Conservation (phyloP, 2,797 vertebrate genomes). For the Xenopus petersii region DNA sequence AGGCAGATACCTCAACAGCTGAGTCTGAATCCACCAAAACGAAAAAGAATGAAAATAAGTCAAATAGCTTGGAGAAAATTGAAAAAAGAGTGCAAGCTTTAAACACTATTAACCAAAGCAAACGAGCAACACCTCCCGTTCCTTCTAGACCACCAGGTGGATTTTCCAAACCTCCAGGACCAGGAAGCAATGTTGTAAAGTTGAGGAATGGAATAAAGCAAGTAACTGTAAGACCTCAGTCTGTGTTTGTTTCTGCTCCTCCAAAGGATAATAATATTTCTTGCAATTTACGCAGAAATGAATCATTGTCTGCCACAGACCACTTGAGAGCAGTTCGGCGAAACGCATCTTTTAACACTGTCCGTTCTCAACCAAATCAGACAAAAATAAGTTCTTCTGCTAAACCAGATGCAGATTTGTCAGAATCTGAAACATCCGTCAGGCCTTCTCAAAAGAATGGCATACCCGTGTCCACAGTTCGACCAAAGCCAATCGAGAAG, state of each 20-base stretch:
- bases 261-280: slow-evolving; percentile 85
- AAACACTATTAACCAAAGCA: slow-evolving; percentile 86
- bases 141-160: slow-evolving; percentile 93
- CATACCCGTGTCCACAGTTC: slow-evolving; percentile 88
- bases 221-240: slow-evolving; percentile 89
- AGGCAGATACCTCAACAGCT: slow-evolving; percentile 54
- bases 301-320: slow-evolving; percentile 85
- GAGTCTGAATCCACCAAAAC: slow-evolving; percentile 68
- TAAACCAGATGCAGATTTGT: slow-evolving; percentile 65
- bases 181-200: slow-evolving; percentile 74
- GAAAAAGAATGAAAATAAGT: slow-evolving; percentile 79
- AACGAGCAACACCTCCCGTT: slow-evolving; percentile 84
- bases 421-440: slow-evolving; percentile 63
- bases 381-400: slow-evolving; percentile 69
- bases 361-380: slow-evolving; percentile 74
- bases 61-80: slow-evolving; percentile 92
- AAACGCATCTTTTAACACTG: slow-evolving; percentile 89
- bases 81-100: slow-evolving; percentile 89
- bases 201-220: slow-evolving; percentile 93
- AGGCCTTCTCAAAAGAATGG: slow-evolving; percentile 79
- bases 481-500: slow-evolving; percentile 93
- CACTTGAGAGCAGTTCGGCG: slow-evolving; percentile 79
- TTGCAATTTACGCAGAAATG: slow-evolving; percentile 87
- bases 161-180: slow-evolving; percentile 77
- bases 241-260: slow-evolving; percentile 89